These are phyloP conservation scores for Adela reaumurella DNA, from an alignment of 2,888 invertebrate species.

Conservation along the genomic window DNA sequence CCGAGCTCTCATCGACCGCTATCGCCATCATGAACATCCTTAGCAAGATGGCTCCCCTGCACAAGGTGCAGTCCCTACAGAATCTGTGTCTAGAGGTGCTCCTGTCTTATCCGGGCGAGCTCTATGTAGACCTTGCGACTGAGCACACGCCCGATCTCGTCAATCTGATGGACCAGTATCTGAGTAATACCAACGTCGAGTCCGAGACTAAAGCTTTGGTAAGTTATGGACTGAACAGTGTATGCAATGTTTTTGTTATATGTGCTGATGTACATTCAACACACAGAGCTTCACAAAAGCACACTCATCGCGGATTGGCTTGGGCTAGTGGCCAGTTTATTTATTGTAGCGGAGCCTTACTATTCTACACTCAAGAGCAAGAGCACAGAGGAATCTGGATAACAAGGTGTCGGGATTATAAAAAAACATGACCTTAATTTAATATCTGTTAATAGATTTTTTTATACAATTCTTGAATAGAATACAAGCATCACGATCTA, in stretches of 20 bases:
- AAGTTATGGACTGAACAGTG: too few species aligned
- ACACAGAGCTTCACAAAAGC: neutral
- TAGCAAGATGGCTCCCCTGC: constrained; percentile 18
- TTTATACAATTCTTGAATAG: too few species aligned
- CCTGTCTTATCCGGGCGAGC: constrained; percentile 24
- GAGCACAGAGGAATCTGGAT: too few species aligned
- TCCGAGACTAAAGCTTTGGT: constrained; percentile 6
- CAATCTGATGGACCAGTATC: constrained; percentile 8
- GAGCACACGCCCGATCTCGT: constrained; percentile 19
- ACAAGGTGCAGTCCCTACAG: constrained; percentile 20
- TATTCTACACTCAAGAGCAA: too few species aligned
- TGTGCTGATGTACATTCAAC: neutral
- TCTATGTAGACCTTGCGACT: constrained; percentile 16
- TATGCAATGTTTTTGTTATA: too few species aligned
- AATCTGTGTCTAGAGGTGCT: constrained; percentile 23
- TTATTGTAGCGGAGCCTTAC: too few species aligned
- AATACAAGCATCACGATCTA: too few species aligned
- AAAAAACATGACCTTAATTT: too few species aligned
- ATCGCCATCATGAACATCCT: constrained; percentile 22
- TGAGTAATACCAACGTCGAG: constrained; percentile 6
- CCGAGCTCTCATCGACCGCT: constrained; percentile 23
- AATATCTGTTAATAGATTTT: too few species aligned
- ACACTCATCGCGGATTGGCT: neutral
- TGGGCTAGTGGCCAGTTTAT: too few species aligned
- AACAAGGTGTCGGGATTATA: too few species aligned